Evolutionary conservation across 1,140 invertebrate genomes (phyloP), one percentile per base, ranked within the genome.

Genomic region (Leptinotarsa defecta): DNA sequence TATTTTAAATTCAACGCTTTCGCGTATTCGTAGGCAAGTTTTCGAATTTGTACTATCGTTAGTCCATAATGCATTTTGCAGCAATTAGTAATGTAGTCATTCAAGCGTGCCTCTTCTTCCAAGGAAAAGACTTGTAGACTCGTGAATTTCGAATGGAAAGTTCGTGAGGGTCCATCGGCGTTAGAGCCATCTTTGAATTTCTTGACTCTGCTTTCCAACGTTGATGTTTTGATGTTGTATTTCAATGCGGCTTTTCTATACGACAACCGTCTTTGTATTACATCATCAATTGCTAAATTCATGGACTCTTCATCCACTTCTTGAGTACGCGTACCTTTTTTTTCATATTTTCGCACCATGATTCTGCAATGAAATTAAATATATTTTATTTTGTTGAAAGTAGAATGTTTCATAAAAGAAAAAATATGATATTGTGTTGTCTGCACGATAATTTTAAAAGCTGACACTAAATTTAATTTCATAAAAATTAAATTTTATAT

Each of bases 81-180:
- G 65, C 76, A 75, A 65, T 71, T 72, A 68, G 49, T 71, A 48
- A 71, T 77, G 20, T 77, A 77, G 34, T 74, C 24, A 74, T 77
- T 77, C 64, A 77, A 71, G 19, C 43, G 20, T 22, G 63, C 24
- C 68, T 48, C 68, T 72, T 72, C 71, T 72, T 72, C 22, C 71
- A 63, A 62, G 62, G 71, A 63, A 19, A 72, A 72, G 71, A 72
- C 71, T 72, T 72, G 71, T 72, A 72, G 71, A 63, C 19, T 64
- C 49, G 52, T 72, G 71, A 72, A 72, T 62, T 72, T 72, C 0
- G 52, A 72, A 72, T 72, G 71, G 27, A 62, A 72, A 22, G 62
- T 63, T 15, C 71, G 57, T 34, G 6, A 62, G 24, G 52, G 19
- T 62, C 49, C 20, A 71, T 71, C 68, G 8, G 11, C n/a, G 27